Percentiles rank a stretch among this genome's conserved stretches.
These are phyloP conservation scores for Mantis religiosa DNA, from an alignment of 2,888 invertebrate genomes.

Conservation along the genomic window DNA sequence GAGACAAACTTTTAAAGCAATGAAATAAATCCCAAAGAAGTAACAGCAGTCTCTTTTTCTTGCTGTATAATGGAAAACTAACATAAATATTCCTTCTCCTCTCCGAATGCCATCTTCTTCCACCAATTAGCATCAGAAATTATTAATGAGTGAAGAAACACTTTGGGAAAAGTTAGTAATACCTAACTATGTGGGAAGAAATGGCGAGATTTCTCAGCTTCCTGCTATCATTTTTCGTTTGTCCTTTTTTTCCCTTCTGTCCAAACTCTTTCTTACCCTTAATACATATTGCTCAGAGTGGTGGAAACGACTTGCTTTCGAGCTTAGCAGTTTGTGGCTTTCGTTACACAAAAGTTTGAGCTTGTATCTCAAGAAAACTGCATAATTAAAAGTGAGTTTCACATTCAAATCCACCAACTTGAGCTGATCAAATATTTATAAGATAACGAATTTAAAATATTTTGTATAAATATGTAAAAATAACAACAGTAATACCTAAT, in stretches of 20 bases:
- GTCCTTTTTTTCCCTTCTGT: constrained; percentile 9
- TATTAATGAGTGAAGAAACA: constrained; percentile 26
- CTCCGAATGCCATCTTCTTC: neutral
- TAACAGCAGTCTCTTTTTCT: neutral
- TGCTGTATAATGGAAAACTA: constrained; percentile 18
- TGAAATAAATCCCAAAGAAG: constrained; percentile 18
- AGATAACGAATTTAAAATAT: too few relatives aligned
- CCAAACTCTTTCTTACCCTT: neutral
- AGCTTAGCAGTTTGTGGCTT: constrained; percentile 13
- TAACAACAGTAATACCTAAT: too few relatives aligned
- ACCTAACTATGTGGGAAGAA: constrained; percentile 1
- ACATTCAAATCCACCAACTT: neutral
- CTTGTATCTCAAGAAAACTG: neutral
- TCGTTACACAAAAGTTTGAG: neutral
- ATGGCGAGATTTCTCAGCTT: neutral
- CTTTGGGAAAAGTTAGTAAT: constrained; percentile 21
- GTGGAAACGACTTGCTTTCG: neutral
- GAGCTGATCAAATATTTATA: neutral
- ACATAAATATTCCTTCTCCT: constrained; percentile 18
- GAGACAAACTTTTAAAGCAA: neutral
- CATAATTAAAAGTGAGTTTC: neutral
- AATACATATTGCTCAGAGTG: neutral
- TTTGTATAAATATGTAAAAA: too few relatives aligned
- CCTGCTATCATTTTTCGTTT: constrained; percentile 24
- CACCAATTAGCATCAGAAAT: constrained; percentile 27